phyloP scores from a whole-genome alignment of 2,113 vertebrate genomes.

The Dryoscopus gambensis region DNA sequence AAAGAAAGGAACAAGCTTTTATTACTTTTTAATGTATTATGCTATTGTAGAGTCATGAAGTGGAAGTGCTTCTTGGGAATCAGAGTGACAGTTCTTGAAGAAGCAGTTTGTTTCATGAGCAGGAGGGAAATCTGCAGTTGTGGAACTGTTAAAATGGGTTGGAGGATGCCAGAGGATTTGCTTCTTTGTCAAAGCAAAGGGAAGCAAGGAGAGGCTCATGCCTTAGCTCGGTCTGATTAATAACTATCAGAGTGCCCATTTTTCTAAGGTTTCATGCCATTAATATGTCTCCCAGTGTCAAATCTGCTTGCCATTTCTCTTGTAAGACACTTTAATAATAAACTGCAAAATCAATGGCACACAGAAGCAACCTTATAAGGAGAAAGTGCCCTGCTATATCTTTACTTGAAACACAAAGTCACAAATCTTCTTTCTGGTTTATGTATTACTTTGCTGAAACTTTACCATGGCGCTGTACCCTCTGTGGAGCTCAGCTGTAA shows the following conservation, averaged over 20 bases:
- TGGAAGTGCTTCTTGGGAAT: conserved; percentile 35
- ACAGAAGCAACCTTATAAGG: conserved; percentile 20
- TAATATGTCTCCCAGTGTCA: conserved; percentile 38
- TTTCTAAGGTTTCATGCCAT: conserved; percentile 6
- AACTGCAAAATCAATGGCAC: conserved; percentile 38
- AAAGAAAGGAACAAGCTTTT: conserved; percentile 15
- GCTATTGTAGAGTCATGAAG: conserved; percentile 10
- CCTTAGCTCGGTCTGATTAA: background rate
- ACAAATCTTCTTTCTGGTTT: background rate
- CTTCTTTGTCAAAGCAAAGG: background rate
- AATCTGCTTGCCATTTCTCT: conserved; percentile 35
- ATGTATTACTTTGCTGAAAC: background rate
- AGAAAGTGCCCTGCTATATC: background rate
- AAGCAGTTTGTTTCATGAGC: background rate
- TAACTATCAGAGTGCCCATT: background rate
- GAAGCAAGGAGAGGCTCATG: background rate
- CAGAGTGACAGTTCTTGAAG: background rate
- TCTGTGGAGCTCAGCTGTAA: background rate
- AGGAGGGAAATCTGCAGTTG: background rate
- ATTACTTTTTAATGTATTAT: conserved; percentile 64
- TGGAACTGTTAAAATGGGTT: background rate
- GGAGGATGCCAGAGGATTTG: background rate
- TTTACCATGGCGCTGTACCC: background rate
- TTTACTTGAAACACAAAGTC: background rate
- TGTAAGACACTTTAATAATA: conserved; percentile 48